Percentiles rank a stretch among this genome's conserved stretches.
Evolutionary conservation across 2,113 vertebrate species (phyloP).

Genomic region (Pachypanchax playfairii): DNA sequence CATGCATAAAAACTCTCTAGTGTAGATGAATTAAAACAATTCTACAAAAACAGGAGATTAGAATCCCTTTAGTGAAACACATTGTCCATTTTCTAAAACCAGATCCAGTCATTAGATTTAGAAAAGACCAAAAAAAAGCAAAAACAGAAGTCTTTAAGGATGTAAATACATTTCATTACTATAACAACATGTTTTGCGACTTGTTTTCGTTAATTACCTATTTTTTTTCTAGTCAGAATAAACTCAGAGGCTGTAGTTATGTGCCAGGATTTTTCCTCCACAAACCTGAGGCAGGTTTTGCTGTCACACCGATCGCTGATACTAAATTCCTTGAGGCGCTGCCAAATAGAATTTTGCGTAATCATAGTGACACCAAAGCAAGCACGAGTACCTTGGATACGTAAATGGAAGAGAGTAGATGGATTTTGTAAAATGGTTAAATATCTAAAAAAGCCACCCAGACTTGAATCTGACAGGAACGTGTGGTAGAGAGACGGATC

Average conservation of each 20-base stretch:
- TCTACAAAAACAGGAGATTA: too few relatives aligned
- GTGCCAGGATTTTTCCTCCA: conserved; percentile 42
- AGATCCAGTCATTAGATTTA: too few relatives aligned
- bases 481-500: conserved; percentile 32
- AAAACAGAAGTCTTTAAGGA: too few relatives aligned
- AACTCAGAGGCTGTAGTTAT: conserved; percentile 25
- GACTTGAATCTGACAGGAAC: conserved; percentile 48
- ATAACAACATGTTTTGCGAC: not conserved
- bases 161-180: too few relatives aligned
- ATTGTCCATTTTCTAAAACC: too few relatives aligned
- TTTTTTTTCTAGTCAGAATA: conserved; percentile 40
- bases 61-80: too few relatives aligned
- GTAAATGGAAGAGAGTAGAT: conserved; percentile 54
- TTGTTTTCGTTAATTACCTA: conserved; percentile 29
- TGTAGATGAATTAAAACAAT: too few relatives aligned
- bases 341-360: conserved; percentile 61
- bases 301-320: conserved; percentile 57
- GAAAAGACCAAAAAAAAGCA: too few relatives aligned
- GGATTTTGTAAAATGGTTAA: conserved; percentile 51
- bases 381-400: conserved; percentile 50
- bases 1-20: too few relatives aligned
- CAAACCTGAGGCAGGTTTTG: conserved; percentile 48
- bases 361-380: conserved; percentile 55
- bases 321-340: conserved; percentile 50
- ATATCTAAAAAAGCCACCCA: conserved; percentile 31